Conservation (phyloP, 2,888 invertebrate species). For the Noctua pronuba region DNA sequence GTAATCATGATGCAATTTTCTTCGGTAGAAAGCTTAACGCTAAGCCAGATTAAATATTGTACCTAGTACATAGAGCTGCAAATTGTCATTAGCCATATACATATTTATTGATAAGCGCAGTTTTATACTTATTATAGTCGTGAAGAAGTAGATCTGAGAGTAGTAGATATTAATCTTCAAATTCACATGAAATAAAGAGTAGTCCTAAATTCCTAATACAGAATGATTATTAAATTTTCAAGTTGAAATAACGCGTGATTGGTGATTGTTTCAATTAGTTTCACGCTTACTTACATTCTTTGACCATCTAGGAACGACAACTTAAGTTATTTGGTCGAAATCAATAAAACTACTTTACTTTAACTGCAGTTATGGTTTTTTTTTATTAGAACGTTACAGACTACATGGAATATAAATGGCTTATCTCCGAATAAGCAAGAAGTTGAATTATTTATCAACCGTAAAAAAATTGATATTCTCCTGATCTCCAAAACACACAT, state of each 20-base stretch:
- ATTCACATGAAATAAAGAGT: background rate
- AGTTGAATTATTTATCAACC: too few relatives aligned
- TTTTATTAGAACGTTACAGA: too few relatives aligned
- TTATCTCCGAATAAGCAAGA: too few relatives aligned
- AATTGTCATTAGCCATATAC: too few relatives aligned
- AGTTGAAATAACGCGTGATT: background rate
- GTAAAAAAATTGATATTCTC: too few relatives aligned
- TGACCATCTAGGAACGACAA: background rate
- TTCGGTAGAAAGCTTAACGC: conserved; percentile 1
- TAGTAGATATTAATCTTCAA: too few relatives aligned
- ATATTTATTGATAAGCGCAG: background rate
- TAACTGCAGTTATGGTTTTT: too few relatives aligned
- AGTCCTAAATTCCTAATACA: background rate
- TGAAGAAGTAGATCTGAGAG: background rate
- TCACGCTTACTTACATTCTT: background rate
- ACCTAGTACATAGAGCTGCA: background rate
- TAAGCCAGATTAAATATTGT: background rate
- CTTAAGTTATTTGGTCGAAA: conserved; percentile 1
- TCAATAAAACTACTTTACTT: background rate
- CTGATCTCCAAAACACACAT: too few relatives aligned
- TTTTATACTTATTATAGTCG: background rate
- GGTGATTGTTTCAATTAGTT: too few relatives aligned
- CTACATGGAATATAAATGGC: too few relatives aligned
- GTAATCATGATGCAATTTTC: conserved; percentile 8
- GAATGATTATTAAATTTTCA: background rate